Evolutionary conservation across 2,888 invertebrate species (phyloP).

Genomic region (Drosophila greeni): DNA sequence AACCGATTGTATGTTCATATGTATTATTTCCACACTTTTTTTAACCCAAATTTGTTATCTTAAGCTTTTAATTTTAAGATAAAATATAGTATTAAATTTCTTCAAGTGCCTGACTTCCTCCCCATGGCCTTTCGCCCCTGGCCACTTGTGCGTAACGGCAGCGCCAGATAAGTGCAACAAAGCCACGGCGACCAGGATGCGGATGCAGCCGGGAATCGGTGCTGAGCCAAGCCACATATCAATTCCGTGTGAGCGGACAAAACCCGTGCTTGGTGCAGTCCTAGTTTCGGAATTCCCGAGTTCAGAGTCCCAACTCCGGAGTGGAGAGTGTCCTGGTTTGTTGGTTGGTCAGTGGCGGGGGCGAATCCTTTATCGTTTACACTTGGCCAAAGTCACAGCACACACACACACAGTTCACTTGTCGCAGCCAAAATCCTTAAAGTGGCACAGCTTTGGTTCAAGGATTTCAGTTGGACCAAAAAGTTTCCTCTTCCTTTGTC

Average conservation of each 20-base stretch:
- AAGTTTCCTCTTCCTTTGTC: slow-evolving; percentile 24
- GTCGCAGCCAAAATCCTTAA: slow-evolving; percentile 27
- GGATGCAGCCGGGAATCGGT: slow-evolving; percentile 24
- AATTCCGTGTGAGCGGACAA: slow-evolving; percentile 67
- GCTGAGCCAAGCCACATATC: slow-evolving; percentile 57
- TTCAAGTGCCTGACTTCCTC: slow-evolving; percentile 11
- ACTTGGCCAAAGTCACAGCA: slow-evolving; percentile 57
- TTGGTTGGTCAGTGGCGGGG: slow-evolving; percentile 19
- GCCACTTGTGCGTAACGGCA: slow-evolving; percentile 65
- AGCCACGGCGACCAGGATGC: slow-evolving; percentile 35
- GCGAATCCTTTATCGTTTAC: slow-evolving; percentile 57
- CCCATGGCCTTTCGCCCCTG: slow-evolving; percentile 6
- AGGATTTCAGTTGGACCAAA: slow-evolving; percentile 20
- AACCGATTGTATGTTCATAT: too few relatives aligned
- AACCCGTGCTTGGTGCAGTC: slow-evolving; percentile 41
- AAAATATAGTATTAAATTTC: too few relatives aligned
- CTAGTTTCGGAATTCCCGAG: slow-evolving; percentile 30
- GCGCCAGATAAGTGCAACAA: slow-evolving; percentile 68
- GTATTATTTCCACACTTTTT: too few relatives aligned
- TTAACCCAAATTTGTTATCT: too few relatives aligned
- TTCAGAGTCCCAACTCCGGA: not conserved
- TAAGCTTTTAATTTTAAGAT: too few relatives aligned
- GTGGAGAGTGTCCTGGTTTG: slow-evolving; percentile 5
- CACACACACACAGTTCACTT: slow-evolving; percentile 13
- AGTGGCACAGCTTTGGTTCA: slow-evolving; percentile 15